Evolutionary conservation across 1,140 invertebrate genomes (phyloP), one percentile per base, ranked within the genome.

Genomic region (Helicoverpa armigera): DNA sequence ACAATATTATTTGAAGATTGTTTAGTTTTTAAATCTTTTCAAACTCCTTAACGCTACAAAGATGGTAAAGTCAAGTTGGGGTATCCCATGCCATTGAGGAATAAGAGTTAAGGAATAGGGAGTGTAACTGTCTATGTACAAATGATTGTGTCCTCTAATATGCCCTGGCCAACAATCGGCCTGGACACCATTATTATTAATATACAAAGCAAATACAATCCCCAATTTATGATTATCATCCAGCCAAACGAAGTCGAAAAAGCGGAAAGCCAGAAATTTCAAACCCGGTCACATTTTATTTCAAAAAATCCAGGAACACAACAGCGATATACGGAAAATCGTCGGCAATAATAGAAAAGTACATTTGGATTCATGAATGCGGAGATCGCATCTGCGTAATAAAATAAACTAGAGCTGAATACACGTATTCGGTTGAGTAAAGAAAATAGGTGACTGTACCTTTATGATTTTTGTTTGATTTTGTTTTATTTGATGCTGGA

Each of bases 291-390:
- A 50, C 48, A 31, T 77, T 77, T 51, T 67, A 77, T 67, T 77
- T 65, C 29, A 10, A 35, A 31, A 67, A 77, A 60, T 43, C 50
- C 73, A 75, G 61, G 48, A 54, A 31, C 5, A 18, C 43, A 16
- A 14, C 35, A 43, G 48, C 75, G 18, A 67, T 54, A 61, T 67
- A 67, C 51, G 50, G 72, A 65, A 77, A 56, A 80, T 69, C 65
- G 65, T 83, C 60, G 77, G 73, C 78, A 83, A 83, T 83, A 83
- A 83, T 83, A 79, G 78, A 77, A 80, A 74, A 29, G 61, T 54
- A 74, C 73, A 83, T 83, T 83, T 61, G 65, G 73, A 77, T 83
- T 83, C 82, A 80, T 80, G 82, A 83, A 74, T 56, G 73, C 82
- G 48, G 77, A 80, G 78, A 80, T 83, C 54, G 56, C 78, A 77